Conservation (phyloP, 2,888 invertebrate species). For the Villa cingulata region DNA sequence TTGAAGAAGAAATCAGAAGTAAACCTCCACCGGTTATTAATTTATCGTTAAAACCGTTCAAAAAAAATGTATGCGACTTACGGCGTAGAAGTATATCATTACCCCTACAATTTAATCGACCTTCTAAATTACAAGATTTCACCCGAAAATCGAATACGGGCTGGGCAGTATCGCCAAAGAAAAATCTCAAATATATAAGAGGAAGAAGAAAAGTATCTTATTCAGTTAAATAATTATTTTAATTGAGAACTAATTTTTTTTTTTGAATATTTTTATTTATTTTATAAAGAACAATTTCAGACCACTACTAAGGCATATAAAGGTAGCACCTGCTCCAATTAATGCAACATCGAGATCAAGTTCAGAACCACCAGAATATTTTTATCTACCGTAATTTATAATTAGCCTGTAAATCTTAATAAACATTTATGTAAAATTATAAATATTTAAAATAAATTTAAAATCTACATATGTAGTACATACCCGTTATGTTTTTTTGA, state of each 20-base stretch:
- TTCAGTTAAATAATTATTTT: too few species aligned
- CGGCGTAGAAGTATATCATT: not conserved
- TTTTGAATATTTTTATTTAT: too few species aligned
- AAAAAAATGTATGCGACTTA: not conserved
- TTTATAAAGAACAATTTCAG: not conserved
- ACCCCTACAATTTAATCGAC: not conserved
- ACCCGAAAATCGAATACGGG: too few species aligned
- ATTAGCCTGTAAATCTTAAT: too few species aligned
- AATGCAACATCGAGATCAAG: not conserved
- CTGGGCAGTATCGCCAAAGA: not conserved
- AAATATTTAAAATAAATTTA: too few species aligned
- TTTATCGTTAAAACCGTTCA: slow-evolving; percentile 19
- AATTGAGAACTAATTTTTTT: too few species aligned
- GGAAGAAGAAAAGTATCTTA: too few species aligned
- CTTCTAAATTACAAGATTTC: not conserved
- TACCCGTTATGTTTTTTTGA: too few species aligned
- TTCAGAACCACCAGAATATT: slow-evolving; percentile 4
- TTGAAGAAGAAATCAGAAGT: slow-evolving; percentile 27
- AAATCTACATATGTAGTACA: too few species aligned
- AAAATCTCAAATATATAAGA: not conserved
- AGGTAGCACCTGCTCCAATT: not conserved
- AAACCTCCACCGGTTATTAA: slow-evolving; percentile 28
- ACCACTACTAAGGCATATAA: not conserved
- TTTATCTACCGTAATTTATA: slow-evolving; percentile 2
- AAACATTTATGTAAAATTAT: too few species aligned